Evolutionary conservation across 1,140 invertebrate species (phyloP).

Genomic region (Bombus affinis): DNA sequence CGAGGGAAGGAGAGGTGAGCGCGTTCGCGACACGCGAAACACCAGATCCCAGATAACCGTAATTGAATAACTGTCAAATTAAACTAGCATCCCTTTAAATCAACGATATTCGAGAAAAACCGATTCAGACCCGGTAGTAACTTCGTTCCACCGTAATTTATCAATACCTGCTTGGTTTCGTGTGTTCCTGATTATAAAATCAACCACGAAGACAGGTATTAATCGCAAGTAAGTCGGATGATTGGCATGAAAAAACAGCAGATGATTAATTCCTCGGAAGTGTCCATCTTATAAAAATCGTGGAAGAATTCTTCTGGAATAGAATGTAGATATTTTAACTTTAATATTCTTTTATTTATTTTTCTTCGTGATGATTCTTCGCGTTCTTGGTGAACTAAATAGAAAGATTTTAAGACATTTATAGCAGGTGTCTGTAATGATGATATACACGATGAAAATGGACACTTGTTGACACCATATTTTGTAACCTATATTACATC

Average conservation of each 20-base stretch:
- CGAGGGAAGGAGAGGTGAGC: conserved; percentile 20
- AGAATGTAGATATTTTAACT: background rate
- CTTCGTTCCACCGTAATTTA: conserved; percentile 44
- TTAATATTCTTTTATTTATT: too few relatives aligned
- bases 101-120: conserved; percentile 50
- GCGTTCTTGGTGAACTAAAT: background rate
- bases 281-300: background rate
- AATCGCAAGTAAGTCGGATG: conserved; percentile 28
- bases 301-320: background rate
- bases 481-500: too few relatives aligned
- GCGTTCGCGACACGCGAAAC: conserved; percentile 47
- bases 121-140: conserved; percentile 29
- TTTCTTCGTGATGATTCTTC: background rate
- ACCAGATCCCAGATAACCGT: conserved; percentile 62
- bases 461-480: too few relatives aligned
- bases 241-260: background rate
- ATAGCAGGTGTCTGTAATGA: too few relatives aligned
- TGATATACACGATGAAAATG: too few relatives aligned
- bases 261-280: conserved; percentile 56
- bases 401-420: too few relatives aligned
- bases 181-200: background rate
- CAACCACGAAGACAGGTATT: background rate
- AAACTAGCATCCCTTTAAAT: conserved; percentile 63
- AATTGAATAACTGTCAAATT: conserved; percentile 71
- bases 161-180: background rate